Percentiles rank a stretch among this genome's conserved stretches.
These are phyloP conservation scores for Aspidiotus destructor DNA, from an alignment of 2,888 invertebrate genomes.

Conservation along the genomic window DNA sequence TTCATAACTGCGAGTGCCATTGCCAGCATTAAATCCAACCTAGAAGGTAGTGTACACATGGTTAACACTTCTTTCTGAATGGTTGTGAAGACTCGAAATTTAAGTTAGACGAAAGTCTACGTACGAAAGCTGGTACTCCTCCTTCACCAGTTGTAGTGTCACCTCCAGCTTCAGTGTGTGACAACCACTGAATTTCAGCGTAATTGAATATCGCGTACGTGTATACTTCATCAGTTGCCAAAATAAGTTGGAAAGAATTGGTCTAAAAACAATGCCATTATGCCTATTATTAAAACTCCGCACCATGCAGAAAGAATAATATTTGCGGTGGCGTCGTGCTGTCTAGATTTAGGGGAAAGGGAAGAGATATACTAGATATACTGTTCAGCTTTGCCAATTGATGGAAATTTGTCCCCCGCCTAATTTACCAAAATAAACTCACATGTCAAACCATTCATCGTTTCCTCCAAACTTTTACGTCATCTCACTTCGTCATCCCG, in stretches of 20 bases:
- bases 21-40: conserved; percentile 95
- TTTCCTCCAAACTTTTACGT: too few species aligned
- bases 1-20: conserved; percentile 79
- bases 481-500: too few species aligned
- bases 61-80: not conserved
- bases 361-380: too few species aligned
- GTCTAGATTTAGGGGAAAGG: too few species aligned
- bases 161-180: conserved; percentile 83
- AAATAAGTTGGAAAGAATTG: conserved; percentile 89
- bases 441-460: too few species aligned
- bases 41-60: conserved; percentile 41
- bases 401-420: too few species aligned
- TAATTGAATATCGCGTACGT: conserved; percentile 96
- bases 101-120: conserved; percentile 40
- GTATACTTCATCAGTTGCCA: conserved; percentile 86
- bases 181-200: conserved; percentile 77
- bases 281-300: too few species aligned
- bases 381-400: too few species aligned
- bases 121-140: conserved; percentile 76
- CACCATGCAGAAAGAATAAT: too few species aligned
- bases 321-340: too few species aligned
- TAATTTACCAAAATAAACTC: too few species aligned
- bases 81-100: not conserved
- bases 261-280: conserved; percentile 50
- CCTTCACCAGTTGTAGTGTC: conserved; percentile 79